These are phyloP conservation scores for Equus quagga DNA, from an alignment of 2,113 vertebrate genomes.

Conservation along the genomic window DNA sequence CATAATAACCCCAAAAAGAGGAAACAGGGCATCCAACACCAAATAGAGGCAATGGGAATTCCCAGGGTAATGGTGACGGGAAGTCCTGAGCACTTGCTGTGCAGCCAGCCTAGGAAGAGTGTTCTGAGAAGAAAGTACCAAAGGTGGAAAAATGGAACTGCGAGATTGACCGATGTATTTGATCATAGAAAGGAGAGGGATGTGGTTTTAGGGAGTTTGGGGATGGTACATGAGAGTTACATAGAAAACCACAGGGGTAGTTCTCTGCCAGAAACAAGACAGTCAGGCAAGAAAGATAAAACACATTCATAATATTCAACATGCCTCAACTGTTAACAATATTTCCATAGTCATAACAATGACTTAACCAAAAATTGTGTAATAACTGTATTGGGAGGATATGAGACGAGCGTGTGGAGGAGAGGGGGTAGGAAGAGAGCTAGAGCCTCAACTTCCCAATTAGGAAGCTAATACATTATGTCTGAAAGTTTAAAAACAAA, in stretches of 20 bases:
- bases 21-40: background rate
- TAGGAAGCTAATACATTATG: background rate
- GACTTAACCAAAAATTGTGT: background rate
- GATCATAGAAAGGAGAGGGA: background rate
- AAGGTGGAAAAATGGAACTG: background rate
- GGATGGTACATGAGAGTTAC: rapidly evolving
- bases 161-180: too few species aligned
- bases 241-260: background rate
- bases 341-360: background rate
- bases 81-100: background rate
- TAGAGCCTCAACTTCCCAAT: background rate
- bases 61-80: background rate
- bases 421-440: background rate
- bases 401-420: background rate
- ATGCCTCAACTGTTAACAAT: background rate
- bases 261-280: background rate
- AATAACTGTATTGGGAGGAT: background rate
- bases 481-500: background rate
- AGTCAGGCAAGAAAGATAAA: background rate
- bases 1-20: background rate
- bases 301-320: background rate
- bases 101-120: background rate
- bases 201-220: background rate
- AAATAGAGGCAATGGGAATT: background rate
- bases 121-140: background rate